phyloP scores from a whole-genome alignment of 2,888 invertebrate species.

The Cerastis rubricosa region DNA sequence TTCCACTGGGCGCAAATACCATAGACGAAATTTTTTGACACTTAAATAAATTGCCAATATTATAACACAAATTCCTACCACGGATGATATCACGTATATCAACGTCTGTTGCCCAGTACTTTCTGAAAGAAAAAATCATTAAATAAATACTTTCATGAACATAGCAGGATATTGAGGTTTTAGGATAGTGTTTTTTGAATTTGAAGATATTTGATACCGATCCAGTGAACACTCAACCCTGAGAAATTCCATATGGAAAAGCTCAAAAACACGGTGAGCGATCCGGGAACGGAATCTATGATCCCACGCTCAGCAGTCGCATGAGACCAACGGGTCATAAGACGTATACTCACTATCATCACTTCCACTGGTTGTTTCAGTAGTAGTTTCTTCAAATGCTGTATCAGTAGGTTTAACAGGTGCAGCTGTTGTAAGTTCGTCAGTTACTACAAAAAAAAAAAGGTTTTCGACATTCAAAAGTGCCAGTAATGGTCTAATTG shows the following conservation, averaged over 20 bases:
- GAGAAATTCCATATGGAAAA: not conserved
- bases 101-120: not conserved
- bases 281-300: not conserved
- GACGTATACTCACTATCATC: not conserved
- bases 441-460: no score
- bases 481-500: no score
- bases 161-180: no score
- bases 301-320: not conserved
- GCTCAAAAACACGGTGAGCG: not conserved
- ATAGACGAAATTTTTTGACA: constrained; percentile 1
- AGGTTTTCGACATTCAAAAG: no score
- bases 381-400: not conserved
- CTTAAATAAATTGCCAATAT: not conserved
- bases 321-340: not conserved
- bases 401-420: not conserved
- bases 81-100: not conserved
- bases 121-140: constrained; percentile 15
- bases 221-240: not conserved
- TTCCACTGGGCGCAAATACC: not conserved
- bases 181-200: no score
- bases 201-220: no score
- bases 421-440: not conserved
- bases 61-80: not conserved
- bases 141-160: not conserved
- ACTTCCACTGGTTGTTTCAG: not conserved